phyloP scores from a whole-genome alignment of 2,888 invertebrate genomes.

The Pandemis corylana region DNA sequence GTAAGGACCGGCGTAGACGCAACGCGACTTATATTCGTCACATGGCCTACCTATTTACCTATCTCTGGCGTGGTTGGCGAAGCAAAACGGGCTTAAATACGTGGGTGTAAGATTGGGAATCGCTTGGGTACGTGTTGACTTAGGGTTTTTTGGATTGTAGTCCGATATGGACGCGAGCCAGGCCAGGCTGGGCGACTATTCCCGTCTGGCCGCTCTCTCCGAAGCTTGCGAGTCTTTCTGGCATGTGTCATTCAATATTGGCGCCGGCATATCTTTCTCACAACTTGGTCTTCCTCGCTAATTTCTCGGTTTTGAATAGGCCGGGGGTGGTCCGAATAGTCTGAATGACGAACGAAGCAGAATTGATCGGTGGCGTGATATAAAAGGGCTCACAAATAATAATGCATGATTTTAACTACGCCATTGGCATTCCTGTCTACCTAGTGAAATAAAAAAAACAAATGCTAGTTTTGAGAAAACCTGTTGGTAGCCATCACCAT shows the following conservation, averaged over 20 bases:
- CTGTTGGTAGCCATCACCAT: neutral
- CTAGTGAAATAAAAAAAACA: neutral
- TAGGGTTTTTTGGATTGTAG: slow-evolving; percentile 61
- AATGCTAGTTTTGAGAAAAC: neutral
- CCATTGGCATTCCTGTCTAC: neutral
- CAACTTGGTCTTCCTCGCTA: neutral
- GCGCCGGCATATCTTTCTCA: slow-evolving; percentile 59
- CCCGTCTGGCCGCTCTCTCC: slow-evolving; percentile 79
- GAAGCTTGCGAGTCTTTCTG: slow-evolving; percentile 68
- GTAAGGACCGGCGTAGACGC: slow-evolving; percentile 79
- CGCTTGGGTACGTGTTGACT: slow-evolving; percentile 57
- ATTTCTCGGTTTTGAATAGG: neutral
- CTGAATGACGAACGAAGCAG: neutral
- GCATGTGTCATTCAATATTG: slow-evolving; percentile 71
- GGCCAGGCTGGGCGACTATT: slow-evolving; percentile 83
- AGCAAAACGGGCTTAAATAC: slow-evolving; percentile 63
- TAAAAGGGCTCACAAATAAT: neutral
- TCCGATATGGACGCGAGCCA: slow-evolving; percentile 77
- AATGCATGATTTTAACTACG: neutral
- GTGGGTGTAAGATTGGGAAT: slow-evolving; percentile 66
- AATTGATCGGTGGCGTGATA: neutral
- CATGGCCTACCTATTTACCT: slow-evolving; percentile 53
- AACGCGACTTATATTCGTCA: slow-evolving; percentile 77
- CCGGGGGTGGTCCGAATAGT: neutral
- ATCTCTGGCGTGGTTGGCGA: slow-evolving; percentile 53